Percentiles rank a stretch among this genome's conserved stretches.
These are phyloP conservation scores for Aricia agestis DNA, from an alignment of 1,140 invertebrate species.

Conservation along the genomic window DNA sequence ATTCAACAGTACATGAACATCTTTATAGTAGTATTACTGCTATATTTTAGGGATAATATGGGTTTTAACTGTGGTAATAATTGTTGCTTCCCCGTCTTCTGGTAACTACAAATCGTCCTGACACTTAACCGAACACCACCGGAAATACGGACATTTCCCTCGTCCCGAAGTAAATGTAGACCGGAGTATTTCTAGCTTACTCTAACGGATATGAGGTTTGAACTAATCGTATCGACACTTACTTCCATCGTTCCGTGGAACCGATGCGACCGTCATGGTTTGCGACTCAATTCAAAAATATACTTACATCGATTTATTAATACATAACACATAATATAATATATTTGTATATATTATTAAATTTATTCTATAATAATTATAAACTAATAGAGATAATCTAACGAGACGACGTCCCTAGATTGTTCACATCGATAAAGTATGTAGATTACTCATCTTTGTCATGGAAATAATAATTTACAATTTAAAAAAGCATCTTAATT, in stretches of 20 bases:
- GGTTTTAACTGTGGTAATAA: constrained; percentile 16
- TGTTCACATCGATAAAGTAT: background rate
- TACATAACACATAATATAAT: background rate
- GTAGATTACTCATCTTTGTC: background rate
- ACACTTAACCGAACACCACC: constrained; percentile 60
- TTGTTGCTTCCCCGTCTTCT: constrained; percentile 67
- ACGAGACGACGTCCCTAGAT: background rate
- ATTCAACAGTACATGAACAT: constrained; percentile 37
- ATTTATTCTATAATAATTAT: constrained; percentile 6
- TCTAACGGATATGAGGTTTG: constrained; percentile 11
- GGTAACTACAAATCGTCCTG: constrained; percentile 62
- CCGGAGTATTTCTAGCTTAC: constrained; percentile 1
- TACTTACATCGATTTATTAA: constrained; percentile 2
- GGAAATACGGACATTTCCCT: constrained; percentile 30
- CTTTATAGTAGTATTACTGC: constrained; percentile 59
- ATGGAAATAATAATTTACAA: background rate
- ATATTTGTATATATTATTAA: constrained; percentile 6
- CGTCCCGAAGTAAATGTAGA: constrained; percentile 59
- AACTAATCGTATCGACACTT: constrained; percentile 48
- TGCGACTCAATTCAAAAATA: constrained; percentile 10
- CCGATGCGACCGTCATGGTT: constrained; percentile 3
- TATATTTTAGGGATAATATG: constrained; percentile 29
- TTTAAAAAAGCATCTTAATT: background rate
- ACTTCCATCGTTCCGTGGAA: constrained; percentile 36
- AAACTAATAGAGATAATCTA: constrained; percentile 8